Percentiles rank a stretch among this genome's conserved stretches.
Evolutionary conservation across 2,888 invertebrate genomes (phyloP).

Genomic region (Eupithecia subumbrata): DNA sequence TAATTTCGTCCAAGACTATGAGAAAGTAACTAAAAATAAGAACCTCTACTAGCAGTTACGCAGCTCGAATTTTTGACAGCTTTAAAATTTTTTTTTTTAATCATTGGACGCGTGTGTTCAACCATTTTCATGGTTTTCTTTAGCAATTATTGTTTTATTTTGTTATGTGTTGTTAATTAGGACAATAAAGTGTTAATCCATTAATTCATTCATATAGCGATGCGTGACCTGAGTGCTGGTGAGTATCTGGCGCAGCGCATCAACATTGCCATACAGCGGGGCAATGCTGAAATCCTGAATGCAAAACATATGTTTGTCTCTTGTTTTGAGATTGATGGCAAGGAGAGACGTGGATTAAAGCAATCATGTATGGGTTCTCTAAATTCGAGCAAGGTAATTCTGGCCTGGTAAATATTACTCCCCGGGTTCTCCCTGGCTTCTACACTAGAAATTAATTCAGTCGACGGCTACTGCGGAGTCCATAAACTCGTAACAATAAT

Average conservation of each 20-base stretch:
- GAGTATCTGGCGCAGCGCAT: no score
- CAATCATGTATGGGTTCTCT: neutral
- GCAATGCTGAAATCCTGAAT: no score
- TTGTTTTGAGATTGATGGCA: neutral
- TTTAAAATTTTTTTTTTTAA: neutral
- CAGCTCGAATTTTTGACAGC: no score
- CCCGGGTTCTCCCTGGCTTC: constrained; percentile 36
- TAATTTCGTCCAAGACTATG: neutral
- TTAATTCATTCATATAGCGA: no score
- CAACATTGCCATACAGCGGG: no score
- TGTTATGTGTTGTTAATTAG: no score
- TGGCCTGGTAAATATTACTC: constrained; percentile 53
- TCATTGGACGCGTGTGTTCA: neutral
- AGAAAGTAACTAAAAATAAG: neutral
- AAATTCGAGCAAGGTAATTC: constrained; percentile 47
- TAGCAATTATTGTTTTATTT: no score
- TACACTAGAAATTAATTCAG: constrained; percentile 63
- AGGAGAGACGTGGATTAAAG: neutral
- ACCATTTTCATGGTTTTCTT: no score
- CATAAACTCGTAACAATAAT: constrained; percentile 55
- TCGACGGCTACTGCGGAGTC: constrained; percentile 51
- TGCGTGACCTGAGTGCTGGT: no score
- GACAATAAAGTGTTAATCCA: no score
- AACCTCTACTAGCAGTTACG: neutral
- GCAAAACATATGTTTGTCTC: no score